A percentile compares a stretch with the other conserved stretches of the same genome.
Conservation (phyloP, 2,888 invertebrate species). For the Cantharis rufa region DNA sequence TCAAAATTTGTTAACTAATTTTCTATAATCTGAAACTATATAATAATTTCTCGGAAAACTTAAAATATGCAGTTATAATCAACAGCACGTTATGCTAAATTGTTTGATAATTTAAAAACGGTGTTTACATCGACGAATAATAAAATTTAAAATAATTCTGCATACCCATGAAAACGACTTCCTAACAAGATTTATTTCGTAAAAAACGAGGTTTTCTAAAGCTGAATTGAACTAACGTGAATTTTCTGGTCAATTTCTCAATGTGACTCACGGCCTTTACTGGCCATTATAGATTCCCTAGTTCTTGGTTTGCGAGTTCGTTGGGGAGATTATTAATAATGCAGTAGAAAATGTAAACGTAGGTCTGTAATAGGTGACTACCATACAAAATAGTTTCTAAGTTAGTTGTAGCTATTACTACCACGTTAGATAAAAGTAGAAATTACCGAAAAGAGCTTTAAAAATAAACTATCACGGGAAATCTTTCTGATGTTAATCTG, state of each 20-base stretch:
- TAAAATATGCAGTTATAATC: no score
- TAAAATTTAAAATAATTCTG: background rate
- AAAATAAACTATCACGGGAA: slow-evolving; percentile 14
- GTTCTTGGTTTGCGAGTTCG: slow-evolving; percentile 37
- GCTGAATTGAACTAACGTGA: slow-evolving; percentile 44
- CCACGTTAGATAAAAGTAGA: background rate
- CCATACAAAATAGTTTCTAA: slow-evolving; percentile 7
- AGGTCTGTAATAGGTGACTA: slow-evolving; percentile 12
- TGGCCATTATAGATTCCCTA: slow-evolving; percentile 41
- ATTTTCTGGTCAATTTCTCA: slow-evolving; percentile 51
- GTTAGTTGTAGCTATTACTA: background rate
- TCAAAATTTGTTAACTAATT: no score
- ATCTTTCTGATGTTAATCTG: slow-evolving; percentile 48
- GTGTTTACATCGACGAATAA: background rate
- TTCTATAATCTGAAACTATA: no score
- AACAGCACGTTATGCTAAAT: background rate
- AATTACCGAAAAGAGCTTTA: background rate
- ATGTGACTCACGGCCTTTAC: slow-evolving; percentile 40
- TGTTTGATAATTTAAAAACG: background rate
- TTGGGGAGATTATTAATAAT: slow-evolving; percentile 44
- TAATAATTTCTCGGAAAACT: no score
- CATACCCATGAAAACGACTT: background rate
- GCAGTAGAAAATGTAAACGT: slow-evolving; percentile 32
- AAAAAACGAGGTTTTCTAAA: slow-evolving; percentile 40
- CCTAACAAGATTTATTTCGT: slow-evolving; percentile 11